Evolutionary conservation across 2,888 invertebrate species (phyloP).

Genomic region (Eupithecia exiguata): DNA sequence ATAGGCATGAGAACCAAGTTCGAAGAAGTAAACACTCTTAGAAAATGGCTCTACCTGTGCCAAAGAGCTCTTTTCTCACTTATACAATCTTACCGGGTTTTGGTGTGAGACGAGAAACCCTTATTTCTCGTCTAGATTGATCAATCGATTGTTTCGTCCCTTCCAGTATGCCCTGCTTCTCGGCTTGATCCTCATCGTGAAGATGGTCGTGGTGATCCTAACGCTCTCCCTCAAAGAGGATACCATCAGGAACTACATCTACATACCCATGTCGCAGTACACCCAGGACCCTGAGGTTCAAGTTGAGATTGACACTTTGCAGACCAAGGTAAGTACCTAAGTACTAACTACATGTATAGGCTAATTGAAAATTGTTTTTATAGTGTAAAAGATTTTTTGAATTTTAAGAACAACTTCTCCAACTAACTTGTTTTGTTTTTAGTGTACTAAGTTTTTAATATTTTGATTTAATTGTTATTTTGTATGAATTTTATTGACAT

Average conservation of each 20-base stretch:
- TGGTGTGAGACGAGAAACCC: no score
- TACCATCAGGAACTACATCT: conserved; percentile 55
- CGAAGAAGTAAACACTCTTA: background rate
- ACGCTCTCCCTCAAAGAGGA: conserved; percentile 62
- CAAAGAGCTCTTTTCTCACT: background rate
- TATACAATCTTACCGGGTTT: no score
- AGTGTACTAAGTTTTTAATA: no score
- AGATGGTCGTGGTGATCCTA: conserved; percentile 68
- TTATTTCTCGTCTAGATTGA: no score
- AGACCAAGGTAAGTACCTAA: conserved; percentile 61
- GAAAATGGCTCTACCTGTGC: background rate
- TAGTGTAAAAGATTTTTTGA: no score
- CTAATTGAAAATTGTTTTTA: no score
- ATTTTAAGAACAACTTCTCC: no score
- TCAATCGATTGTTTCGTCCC: no score
- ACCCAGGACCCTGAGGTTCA: conserved; percentile 65
- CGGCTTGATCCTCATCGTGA: conserved; percentile 62
- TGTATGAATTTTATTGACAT: no score
- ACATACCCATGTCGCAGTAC: conserved; percentile 63
- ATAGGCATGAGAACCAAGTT: background rate
- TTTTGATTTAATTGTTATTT: no score
- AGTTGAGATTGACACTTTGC: conserved; percentile 67
- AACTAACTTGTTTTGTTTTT: no score
- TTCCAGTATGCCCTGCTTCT: conserved; percentile 75
- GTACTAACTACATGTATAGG: background rate